Evolutionary conservation across 2,113 vertebrate species (phyloP).

Genomic region (Ciconia boyciana): DNA sequence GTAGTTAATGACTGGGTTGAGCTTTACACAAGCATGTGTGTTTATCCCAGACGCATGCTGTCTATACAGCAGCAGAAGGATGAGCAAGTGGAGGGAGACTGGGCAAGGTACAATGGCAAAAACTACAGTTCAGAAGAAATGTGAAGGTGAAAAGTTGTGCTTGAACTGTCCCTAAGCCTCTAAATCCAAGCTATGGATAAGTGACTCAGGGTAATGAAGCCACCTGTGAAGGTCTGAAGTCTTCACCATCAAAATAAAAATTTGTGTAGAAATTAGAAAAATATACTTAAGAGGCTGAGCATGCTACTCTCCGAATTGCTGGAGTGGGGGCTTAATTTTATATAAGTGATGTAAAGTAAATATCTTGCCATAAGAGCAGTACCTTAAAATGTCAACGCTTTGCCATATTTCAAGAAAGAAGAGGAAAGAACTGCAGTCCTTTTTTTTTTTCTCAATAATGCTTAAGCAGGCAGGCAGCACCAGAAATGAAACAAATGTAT

Average conservation of each 20-base stretch:
- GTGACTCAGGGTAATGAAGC: not conserved
- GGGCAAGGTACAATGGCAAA: not conserved
- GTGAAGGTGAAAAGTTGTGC: not conserved
- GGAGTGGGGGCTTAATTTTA: not conserved
- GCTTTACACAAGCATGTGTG: not conserved
- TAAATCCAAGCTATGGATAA: not conserved
- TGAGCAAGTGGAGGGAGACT: not conserved
- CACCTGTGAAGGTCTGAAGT: not conserved
- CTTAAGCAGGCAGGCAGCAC: not conserved
- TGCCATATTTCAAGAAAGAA: not conserved
- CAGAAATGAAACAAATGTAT: not conserved
- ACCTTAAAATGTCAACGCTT: not conserved
- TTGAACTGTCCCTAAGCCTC: not conserved
- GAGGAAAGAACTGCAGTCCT: not conserved
- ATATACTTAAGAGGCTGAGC: not conserved
- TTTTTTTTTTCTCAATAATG: not conserved
- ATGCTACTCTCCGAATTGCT: not conserved
- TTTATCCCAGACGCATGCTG: not conserved
- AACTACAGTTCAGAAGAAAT: not conserved
- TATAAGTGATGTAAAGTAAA: not conserved
- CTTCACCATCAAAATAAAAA: not conserved
- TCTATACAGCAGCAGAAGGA: not conserved
- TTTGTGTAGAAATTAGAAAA: not conserved
- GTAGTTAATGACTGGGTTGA: not conserved
- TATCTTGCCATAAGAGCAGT: not conserved